A percentile compares a stretch with the other conserved stretches of the same genome.
Evolutionary conservation across 2,888 invertebrate species (phyloP).

Genomic region (Oscheius sp.): DNA sequence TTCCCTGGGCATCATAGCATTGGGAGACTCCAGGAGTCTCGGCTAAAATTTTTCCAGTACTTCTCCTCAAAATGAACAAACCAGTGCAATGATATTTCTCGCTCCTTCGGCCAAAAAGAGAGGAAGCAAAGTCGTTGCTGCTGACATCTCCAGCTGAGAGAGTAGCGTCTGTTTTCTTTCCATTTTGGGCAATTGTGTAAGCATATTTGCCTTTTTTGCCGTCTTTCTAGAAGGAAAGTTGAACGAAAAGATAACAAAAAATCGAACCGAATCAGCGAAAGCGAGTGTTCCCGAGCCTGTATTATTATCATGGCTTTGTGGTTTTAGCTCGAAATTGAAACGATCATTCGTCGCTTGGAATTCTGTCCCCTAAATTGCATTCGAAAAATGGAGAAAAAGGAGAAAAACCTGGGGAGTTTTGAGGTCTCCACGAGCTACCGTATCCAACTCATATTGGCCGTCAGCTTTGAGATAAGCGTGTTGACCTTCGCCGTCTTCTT

Average conservation of each 20-base stretch:
- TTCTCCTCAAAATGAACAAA: conserved; percentile 24
- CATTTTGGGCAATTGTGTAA: conserved; percentile 66
- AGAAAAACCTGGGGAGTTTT: conserved; percentile 42
- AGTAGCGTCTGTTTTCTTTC: conserved; percentile 65
- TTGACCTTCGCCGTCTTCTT: conserved; percentile 57
- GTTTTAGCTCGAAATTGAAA: conserved; percentile 65
- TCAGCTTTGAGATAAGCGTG: conserved; percentile 68
- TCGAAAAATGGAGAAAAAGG: not conserved
- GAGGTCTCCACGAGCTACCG: conserved; percentile 62
- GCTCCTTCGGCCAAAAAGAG: conserved; percentile 64
- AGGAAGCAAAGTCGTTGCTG: conserved; percentile 54
- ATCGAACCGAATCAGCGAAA: conserved; percentile 52
- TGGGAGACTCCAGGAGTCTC: conserved; percentile 69
- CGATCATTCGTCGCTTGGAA: conserved; percentile 66
- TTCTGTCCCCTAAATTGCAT: conserved; percentile 49
- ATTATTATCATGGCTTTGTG: conserved; percentile 61
- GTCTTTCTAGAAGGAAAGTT: conserved; percentile 62
- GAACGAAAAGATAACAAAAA: too few relatives aligned
- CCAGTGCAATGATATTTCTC: conserved; percentile 68
- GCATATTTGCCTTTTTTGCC: conserved; percentile 64
- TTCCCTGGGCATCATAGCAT: conserved; percentile 68
- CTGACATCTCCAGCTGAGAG: conserved; percentile 57
- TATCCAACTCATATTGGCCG: conserved; percentile 68
- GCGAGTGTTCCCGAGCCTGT: conserved; percentile 61
- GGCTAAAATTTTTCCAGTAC: conserved; percentile 35